phyloP scores from a whole-genome alignment of 2,113 vertebrate species.

The Ochotona curzoniae region DNA sequence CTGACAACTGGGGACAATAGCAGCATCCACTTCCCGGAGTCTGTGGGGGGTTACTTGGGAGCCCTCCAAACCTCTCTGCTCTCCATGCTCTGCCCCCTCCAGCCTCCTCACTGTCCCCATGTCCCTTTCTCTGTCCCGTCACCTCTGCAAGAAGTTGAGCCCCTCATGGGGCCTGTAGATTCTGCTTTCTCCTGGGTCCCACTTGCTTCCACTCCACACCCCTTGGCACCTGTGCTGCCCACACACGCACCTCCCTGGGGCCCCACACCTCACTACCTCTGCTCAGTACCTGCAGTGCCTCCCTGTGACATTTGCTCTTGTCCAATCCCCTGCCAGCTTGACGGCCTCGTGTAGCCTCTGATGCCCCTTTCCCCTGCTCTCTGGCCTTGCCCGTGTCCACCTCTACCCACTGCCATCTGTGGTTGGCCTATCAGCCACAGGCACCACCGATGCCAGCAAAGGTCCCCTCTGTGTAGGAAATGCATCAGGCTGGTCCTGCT shows the following conservation, averaged over 20 bases:
- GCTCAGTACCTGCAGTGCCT: accelerated
- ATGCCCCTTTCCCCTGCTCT: no score
- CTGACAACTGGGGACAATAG: background rate
- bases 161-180: background rate
- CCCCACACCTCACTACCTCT: background rate
- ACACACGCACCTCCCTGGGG: no score
- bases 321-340: no score
- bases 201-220: background rate
- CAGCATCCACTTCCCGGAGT: background rate
- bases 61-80: background rate
- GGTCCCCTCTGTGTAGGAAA: no score
- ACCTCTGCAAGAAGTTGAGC: no score
- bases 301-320: no score
- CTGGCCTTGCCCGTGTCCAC: no score
- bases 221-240: background rate
- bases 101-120: background rate
- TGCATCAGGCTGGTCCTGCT: no score
- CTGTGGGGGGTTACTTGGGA: background rate
- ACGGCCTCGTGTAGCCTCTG: no score
- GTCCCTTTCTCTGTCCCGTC: background rate
- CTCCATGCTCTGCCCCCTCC: background rate
- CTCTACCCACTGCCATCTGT: background rate
- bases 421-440: background rate
- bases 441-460: background rate
- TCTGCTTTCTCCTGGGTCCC: background rate